Percentiles rank a stretch among this genome's conserved stretches.
Conservation (phyloP, 2,888 invertebrate species). For the Cybosia mesomella region DNA sequence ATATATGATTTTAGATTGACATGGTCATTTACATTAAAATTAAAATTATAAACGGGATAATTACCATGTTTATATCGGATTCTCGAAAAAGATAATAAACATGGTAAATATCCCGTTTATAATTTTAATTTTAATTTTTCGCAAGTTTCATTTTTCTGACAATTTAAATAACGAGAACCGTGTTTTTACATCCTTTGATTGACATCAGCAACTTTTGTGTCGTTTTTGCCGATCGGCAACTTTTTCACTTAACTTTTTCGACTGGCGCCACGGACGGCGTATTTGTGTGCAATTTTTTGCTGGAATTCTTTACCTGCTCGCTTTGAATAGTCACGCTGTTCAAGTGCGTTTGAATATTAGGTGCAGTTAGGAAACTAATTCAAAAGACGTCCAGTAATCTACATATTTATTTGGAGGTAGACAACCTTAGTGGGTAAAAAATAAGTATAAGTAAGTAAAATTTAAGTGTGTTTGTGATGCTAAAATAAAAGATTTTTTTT, state of each 20-base stretch:
- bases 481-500: too few relatives aligned
- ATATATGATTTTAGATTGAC: too few relatives aligned
- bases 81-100: too few relatives aligned
- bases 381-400: neutral
- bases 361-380: neutral
- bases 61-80: too few relatives aligned
- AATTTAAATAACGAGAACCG: neutral
- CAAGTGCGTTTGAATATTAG: slow-evolving; percentile 20
- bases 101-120: too few relatives aligned
- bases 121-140: too few relatives aligned
- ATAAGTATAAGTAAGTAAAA: too few relatives aligned
- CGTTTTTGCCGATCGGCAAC: neutral
- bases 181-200: slow-evolving; percentile 1
- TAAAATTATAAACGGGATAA: too few relatives aligned
- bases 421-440: too few relatives aligned
- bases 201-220: neutral
- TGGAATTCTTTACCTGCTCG: slow-evolving; percentile 35
- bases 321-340: slow-evolving; percentile 27
- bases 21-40: too few relatives aligned
- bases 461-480: too few relatives aligned
- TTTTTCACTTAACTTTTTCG: neutral
- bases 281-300: slow-evolving; percentile 31
- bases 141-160: neutral
- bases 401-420: too few relatives aligned
- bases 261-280: slow-evolving; percentile 21